Base-by-base conservation (phyloP, 2,113 vertebrate species). In the Trematocara unimaculatum region DNA sequence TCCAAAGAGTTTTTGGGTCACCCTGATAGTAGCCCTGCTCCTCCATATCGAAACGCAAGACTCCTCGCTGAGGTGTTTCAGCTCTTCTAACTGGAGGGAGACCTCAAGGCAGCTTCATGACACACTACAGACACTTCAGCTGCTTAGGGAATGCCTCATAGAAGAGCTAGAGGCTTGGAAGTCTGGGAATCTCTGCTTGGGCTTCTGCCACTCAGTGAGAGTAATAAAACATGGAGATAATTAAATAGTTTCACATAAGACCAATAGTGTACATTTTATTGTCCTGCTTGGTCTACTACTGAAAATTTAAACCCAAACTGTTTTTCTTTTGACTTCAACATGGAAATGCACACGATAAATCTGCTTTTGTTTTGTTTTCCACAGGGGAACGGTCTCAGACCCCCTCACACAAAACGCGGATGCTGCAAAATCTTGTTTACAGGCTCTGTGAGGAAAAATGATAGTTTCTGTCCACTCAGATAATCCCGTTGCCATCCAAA, bases 341-440 rank as follows among this genome's bases (percentile, higher is more conserved):
- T 49, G 4, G 70, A 74, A 74, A 74, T 12, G 1, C 8, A 29
- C 40, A 7, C 14, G 5, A 47, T 17, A 47, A 4, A 74, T 29
- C 20, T 72, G 67, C 40, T 45, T 23, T n/a, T n/a, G n/a, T 70
- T 70, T 23, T 23, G 35, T 42, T 45, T 72, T 72, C 45, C 38
- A 10, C 67, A 45, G 67, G 20, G 67, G 40, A 29, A 2, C 5
- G 1, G 40, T 26, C 40, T 7, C 67, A 29, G 67, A 2, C 40
- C 40, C 40, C 67, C 33, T 38, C 67, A 10, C 20, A 17, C 20
- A 47, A 47, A 47, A 29, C 23, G 1, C 18, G 4, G 13, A 18
- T 29, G 23, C 70, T 74, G 42, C 42, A 49, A 18, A 74, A 42
- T 23, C 64, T 42, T 15, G 1, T 49, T 74, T 74, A 47, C 23